Conservation (phyloP, 2,797 vertebrate species). For the Tenualosa thibaudeaui region DNA sequence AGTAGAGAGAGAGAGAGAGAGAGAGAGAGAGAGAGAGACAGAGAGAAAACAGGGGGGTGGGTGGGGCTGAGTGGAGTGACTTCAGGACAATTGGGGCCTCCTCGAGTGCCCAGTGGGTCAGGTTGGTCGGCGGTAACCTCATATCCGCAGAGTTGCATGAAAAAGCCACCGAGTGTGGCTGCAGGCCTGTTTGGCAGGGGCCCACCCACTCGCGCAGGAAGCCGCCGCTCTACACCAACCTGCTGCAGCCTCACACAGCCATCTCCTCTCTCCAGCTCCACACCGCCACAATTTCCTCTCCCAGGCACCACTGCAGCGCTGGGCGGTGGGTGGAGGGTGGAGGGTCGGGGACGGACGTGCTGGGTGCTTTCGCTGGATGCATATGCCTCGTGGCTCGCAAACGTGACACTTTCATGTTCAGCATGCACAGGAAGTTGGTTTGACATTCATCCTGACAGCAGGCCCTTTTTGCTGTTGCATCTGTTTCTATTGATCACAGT, state of each 20-base stretch:
- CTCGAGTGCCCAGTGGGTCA: background rate
- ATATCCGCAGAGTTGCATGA: background rate
- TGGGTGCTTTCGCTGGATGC: background rate
- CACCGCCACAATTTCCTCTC: slow-evolving; percentile 5
- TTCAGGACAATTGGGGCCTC: background rate
- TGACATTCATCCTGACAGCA: background rate
- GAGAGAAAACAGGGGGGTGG: background rate
- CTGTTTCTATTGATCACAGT: background rate
- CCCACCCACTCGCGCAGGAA: slow-evolving; percentile 6
- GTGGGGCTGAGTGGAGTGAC: background rate
- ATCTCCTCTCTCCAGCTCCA: background rate
- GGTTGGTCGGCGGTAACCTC: background rate
- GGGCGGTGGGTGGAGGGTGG: background rate
- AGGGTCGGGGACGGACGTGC: background rate
- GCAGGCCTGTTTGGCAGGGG: background rate
- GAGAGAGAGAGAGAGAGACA: background rate
- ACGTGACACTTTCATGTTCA: background rate
- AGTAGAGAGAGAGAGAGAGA: background rate
- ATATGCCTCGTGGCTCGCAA: background rate
- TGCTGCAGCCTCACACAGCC: slow-evolving; percentile 12
- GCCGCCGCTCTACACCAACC: background rate
- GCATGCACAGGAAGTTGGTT: background rate
- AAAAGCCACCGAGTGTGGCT: background rate
- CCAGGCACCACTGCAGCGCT: background rate
- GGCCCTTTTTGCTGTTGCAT: background rate